Conservation (phyloP, 2,888 invertebrate species). For the Andrena trimmerana region DNA sequence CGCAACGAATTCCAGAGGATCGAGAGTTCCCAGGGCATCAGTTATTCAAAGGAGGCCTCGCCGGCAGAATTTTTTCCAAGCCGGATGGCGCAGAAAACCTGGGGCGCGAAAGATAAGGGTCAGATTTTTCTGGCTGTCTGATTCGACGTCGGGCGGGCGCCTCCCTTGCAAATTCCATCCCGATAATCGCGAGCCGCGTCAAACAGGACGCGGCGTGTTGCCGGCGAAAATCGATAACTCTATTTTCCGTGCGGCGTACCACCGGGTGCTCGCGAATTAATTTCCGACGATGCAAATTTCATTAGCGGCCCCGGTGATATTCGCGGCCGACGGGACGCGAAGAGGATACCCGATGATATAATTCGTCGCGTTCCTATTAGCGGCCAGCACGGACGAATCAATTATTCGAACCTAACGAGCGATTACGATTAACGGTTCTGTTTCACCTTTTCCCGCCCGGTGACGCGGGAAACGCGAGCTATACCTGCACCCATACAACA, state of each 20-base stretch:
- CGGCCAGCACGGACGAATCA: slow-evolving; percentile 30
- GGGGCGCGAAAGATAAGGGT: slow-evolving; percentile 36
- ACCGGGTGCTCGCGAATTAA: slow-evolving; percentile 44
- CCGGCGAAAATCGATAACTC: slow-evolving; percentile 45
- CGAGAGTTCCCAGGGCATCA: slow-evolving; percentile 24
- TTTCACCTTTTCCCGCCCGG: slow-evolving; percentile 28
- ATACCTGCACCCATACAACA: too few species aligned
- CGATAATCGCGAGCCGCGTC: slow-evolving; percentile 8
- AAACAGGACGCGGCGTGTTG: background rate
- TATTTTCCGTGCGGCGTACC: slow-evolving; percentile 26
- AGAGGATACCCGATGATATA: slow-evolving; percentile 36
- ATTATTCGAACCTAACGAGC: slow-evolving; percentile 36
- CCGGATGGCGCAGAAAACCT: slow-evolving; percentile 37
- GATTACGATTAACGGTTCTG: slow-evolving; percentile 35
- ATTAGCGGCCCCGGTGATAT: slow-evolving; percentile 41
- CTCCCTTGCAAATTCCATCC: background rate
- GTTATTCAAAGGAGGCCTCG: slow-evolving; percentile 53
- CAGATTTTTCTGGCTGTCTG: slow-evolving; percentile 43
- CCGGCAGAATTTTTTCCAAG: slow-evolving; percentile 32
- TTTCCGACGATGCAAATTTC: slow-evolving; percentile 57
- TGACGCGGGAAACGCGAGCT: background rate
- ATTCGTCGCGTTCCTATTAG: slow-evolving; percentile 39
- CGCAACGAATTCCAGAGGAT: slow-evolving; percentile 26
- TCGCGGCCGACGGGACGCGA: slow-evolving; percentile 28
- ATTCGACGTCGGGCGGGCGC: slow-evolving; percentile 1